These are phyloP conservation scores for Acanthosepion lycidas DNA, from an alignment of 2,888 invertebrate species.

Conservation along the genomic window DNA sequence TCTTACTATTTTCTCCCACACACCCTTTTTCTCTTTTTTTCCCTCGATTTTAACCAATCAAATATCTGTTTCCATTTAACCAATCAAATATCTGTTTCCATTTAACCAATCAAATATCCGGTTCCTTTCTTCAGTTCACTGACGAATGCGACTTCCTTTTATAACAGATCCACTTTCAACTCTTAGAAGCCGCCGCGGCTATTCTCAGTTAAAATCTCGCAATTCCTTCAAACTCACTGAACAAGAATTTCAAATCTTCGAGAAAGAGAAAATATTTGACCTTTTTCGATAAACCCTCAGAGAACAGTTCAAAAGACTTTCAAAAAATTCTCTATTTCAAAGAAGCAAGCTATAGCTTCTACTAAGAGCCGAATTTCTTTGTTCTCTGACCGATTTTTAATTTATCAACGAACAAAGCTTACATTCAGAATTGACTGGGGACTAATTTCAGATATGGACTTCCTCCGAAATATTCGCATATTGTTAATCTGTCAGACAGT, in stretches of 20 bases:
- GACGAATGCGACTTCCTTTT: not conserved
- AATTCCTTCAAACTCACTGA: not conserved
- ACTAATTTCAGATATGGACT: not conserved
- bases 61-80: not conserved
- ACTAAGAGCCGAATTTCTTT: not conserved
- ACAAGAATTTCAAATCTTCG: not conserved
- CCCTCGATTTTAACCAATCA: not conserved
- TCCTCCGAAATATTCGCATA: not conserved
- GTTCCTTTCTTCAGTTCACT: not conserved
- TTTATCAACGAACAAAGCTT: not conserved
- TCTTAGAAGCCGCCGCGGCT: not conserved
- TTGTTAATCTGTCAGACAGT: not conserved
- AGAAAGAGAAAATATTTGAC: not conserved
- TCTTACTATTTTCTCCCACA: not conserved
- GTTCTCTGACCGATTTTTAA: not conserved
- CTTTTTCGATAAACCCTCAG: not conserved
- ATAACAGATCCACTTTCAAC: not conserved
- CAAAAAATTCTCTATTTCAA: not conserved
- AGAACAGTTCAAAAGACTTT: not conserved
- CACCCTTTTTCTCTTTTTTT: not conserved
- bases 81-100: not conserved
- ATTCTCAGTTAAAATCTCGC: not conserved
- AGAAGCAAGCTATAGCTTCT: not conserved
- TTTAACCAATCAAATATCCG: not conserved
- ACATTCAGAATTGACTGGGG: not conserved